These are phyloP conservation scores for Sceloporus undulatus DNA, from an alignment of 2,113 vertebrate species.

Conservation along the genomic window DNA sequence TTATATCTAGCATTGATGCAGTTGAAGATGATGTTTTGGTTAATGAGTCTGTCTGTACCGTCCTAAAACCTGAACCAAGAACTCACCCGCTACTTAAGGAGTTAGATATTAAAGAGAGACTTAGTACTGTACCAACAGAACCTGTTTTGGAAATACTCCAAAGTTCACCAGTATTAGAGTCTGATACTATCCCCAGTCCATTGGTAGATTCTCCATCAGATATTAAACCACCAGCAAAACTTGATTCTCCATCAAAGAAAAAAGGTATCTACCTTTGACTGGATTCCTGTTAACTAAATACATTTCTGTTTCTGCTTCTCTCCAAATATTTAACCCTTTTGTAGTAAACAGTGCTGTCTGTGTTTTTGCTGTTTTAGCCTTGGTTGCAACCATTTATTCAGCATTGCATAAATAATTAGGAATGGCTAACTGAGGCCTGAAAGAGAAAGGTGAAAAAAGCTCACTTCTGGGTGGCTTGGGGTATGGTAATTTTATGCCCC, in stretches of 20 bases:
- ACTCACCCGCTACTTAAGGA: conserved; percentile 74
- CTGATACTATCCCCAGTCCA: conserved; percentile 58
- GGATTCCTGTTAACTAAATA: conserved; percentile 8
- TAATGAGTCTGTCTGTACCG: conserved; percentile 78
- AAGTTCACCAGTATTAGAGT: conserved; percentile 49
- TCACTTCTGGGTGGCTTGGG: no score
- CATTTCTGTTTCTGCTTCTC: neutral
- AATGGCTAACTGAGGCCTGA: no score
- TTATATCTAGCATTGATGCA: conserved; percentile 86
- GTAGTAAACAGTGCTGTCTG: neutral
- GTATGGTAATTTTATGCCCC: no score
- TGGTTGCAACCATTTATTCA: neutral
- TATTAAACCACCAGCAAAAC: conserved; percentile 76
- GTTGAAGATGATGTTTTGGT: conserved; percentile 68
- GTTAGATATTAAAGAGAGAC: conserved; percentile 55
- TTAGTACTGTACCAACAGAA: conserved; percentile 59
- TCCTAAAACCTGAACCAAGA: conserved; percentile 89
- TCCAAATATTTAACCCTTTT: conserved; percentile 1
- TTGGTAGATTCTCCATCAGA: conserved; percentile 73
- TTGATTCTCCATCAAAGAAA: conserved; percentile 85
- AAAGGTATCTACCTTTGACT: conserved; percentile 78
- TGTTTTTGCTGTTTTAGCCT: neutral
- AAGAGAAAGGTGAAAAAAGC: no score
- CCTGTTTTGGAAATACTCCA: conserved; percentile 37
- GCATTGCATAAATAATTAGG: neutral